These are phyloP conservation scores for Melieria omissa DNA, from an alignment of 2,888 invertebrate genomes.

Conservation along the genomic window DNA sequence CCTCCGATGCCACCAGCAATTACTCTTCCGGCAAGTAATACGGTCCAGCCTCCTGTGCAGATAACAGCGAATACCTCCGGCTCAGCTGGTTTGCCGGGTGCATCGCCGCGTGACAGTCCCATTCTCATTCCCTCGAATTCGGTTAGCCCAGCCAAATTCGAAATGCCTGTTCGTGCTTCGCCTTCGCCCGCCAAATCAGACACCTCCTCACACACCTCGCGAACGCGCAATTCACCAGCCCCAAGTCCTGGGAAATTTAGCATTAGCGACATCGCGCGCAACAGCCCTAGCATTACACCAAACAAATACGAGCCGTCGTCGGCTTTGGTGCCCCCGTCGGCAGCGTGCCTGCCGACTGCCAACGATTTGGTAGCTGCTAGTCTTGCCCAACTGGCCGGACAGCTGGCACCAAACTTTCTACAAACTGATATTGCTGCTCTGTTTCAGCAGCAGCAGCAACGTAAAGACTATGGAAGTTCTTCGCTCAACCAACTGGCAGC, in stretches of 20 bases:
- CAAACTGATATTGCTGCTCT: conserved; percentile 63
- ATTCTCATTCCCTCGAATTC: conserved; percentile 65
- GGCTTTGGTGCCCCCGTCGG: conserved; percentile 46
- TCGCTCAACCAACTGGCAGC: conserved; percentile 64
- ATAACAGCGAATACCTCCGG: conserved; percentile 11
- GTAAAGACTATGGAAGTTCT: conserved; percentile 64
- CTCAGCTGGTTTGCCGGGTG: conserved; percentile 47
- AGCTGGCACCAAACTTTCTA: conserved; percentile 63
- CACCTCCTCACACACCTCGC: conserved; percentile 70
- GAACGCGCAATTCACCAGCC: conserved; percentile 69
- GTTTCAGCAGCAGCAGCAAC: conserved; percentile 58
- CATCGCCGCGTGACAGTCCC: conserved; percentile 65
- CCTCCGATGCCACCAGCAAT: conserved; percentile 45
- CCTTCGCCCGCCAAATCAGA: conserved; percentile 72
- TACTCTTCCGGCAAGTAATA: conserved; percentile 17
- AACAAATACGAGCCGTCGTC: conserved; percentile 59
- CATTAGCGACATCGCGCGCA: conserved; percentile 64
- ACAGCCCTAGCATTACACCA: conserved; percentile 64
- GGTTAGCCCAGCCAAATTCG: conserved; percentile 68
- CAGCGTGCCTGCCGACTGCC: conserved; percentile 54
- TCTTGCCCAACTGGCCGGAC: conserved; percentile 64
- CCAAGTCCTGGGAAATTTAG: conserved; percentile 67
- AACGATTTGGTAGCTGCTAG: conserved; percentile 66
- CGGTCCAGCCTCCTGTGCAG: neutral
- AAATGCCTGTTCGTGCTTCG: conserved; percentile 71